Base-by-base conservation (phyloP, 2,113 vertebrate genomes). In the Amblyopsis rosae region DNA sequence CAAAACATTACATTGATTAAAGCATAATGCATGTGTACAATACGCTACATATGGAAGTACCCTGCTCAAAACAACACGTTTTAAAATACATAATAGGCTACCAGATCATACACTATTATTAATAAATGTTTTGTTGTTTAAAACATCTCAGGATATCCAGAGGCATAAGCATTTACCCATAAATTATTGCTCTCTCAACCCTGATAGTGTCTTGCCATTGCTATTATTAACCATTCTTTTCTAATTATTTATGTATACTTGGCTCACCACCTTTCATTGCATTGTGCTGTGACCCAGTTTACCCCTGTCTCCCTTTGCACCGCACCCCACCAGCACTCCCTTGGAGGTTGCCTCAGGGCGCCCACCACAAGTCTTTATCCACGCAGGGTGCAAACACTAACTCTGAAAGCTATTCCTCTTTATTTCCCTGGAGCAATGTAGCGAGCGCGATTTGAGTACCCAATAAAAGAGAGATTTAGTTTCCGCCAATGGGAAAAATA, bases 201-300 rank as follows among this genome's bases (percentile, higher is more conserved):
- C 35, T 41, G 35, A 41, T 6, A 41, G 35, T 41, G 35, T 41
- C 35, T 41, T 41, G 35, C 35, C 35, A 41, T 41, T 41, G 35
- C 35, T 51, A 3, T 51, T 10, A 12, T 11, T 51, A 26, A 15
- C 13, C 49, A 51, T 15, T 51, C 13, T 4, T 8, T 51, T 51
- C 13, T 51, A 51, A 8, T 51, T 51, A 4, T 12, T 15, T 15
- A 51, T 51, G 3, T 51, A 4, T 51, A 10, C 11, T 56, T 56
- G 19, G 19, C 19, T 17, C 16, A 10, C 19, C 55, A 17, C n/a
- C 53, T 13, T 54, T 41, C 35, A n/a, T 53, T 26, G 16, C 63
- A 85, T 85, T 86, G 75, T 86, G 79, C 81, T 71, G 12, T 89
- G 84, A 86, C 85, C 82, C 77, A 86, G 68, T 85, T 89, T 82